Evolutionary conservation across 2,113 vertebrate genomes (phyloP).

Genomic region (Rhombomys opimus): DNA sequence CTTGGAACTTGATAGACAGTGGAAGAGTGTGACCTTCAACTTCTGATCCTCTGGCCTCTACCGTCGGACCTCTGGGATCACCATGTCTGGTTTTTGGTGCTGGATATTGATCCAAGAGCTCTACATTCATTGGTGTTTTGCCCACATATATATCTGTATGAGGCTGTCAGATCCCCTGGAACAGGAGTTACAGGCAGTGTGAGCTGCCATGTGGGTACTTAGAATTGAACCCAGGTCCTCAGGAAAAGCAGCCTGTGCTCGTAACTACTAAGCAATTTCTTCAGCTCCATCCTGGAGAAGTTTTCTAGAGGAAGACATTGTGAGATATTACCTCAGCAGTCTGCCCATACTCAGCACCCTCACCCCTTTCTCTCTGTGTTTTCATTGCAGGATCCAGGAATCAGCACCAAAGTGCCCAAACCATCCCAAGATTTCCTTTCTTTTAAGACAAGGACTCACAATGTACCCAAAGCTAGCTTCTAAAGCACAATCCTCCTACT

Average conservation of each 20-base stretch:
- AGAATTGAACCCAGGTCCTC: not conserved
- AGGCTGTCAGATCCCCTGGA: not conserved
- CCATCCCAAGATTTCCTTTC: not conserved
- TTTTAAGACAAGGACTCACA: not conserved
- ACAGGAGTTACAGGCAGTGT: not conserved
- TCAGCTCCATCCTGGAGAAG: not conserved
- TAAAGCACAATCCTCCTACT: no score
- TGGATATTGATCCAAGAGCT: not conserved
- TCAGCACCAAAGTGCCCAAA: not conserved
- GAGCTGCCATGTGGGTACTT: not conserved
- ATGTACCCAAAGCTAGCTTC: not conserved
- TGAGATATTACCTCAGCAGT: not conserved
- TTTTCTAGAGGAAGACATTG: not conserved
- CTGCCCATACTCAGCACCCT: not conserved
- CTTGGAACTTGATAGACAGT: not conserved
- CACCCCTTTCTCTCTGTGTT: no score
- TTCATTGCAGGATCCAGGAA: conserved; percentile 25
- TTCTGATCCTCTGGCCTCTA: not conserved
- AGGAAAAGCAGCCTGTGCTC: not conserved
- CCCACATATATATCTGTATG: not conserved
- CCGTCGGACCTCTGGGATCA: not conserved
- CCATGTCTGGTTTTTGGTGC: not conserved
- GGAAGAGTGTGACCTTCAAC: not conserved
- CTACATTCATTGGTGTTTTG: not conserved
- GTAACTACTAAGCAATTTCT: not conserved